A percentile compares a stretch with the other conserved stretches of the same genome.
Conservation (phyloP, 2,888 invertebrate species). For the Lycaena phlaeas region DNA sequence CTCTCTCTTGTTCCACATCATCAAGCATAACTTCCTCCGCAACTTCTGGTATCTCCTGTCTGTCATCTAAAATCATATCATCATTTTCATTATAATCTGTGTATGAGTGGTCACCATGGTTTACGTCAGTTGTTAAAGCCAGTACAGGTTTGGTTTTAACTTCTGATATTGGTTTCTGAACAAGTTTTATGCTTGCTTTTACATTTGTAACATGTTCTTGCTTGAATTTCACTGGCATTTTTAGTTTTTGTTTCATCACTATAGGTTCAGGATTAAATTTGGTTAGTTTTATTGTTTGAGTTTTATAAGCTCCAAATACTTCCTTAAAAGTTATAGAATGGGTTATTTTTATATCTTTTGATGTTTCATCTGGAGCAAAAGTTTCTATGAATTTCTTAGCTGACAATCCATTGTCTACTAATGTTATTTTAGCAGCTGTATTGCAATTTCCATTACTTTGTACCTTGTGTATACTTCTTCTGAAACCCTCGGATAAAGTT, state of each 20-base stretch:
- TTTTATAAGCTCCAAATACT: constrained; percentile 14
- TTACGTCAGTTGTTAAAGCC: not conserved
- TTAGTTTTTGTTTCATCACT: constrained; percentile 18
- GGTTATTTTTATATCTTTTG: constrained; percentile 17
- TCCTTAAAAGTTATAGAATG: constrained; percentile 27
- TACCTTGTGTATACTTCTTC: constrained; percentile 28
- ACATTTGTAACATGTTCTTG: constrained; percentile 20
- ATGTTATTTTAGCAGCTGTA: constrained; percentile 28
- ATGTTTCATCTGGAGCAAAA: constrained; percentile 40
- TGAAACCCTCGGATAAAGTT: constrained; percentile 27
- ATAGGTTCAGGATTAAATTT: constrained; percentile 27
- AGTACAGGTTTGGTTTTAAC: not conserved
- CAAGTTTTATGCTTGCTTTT: constrained; percentile 30
- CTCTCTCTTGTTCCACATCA: constrained; percentile 30
- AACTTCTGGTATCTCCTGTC: constrained; percentile 40
- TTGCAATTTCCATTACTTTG: too few species aligned
- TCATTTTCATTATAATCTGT: constrained; percentile 20
- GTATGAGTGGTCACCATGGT: constrained; percentile 12
- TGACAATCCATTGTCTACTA: constrained; percentile 29
- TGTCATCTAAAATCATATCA: constrained; percentile 21
- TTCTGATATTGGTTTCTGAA: constrained; percentile 17
- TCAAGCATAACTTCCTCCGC: constrained; percentile 46
- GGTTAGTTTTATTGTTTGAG: constrained; percentile 35
- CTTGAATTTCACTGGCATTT: constrained; percentile 41
- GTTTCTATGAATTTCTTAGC: constrained; percentile 53